Evolutionary conservation across 2,888 invertebrate species (phyloP).

Genomic region (Apodemia zela): DNA sequence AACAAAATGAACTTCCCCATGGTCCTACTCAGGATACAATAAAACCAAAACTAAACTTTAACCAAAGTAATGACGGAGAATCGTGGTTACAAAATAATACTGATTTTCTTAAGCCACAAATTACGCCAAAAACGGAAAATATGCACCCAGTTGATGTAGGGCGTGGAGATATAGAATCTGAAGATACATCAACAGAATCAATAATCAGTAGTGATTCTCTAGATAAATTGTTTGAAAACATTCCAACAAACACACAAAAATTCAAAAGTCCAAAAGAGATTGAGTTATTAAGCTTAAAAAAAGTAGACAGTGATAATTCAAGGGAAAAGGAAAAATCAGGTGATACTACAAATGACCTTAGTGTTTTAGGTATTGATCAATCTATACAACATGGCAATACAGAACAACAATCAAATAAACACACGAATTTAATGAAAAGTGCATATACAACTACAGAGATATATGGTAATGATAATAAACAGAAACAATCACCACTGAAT

Average conservation of each 20-base stretch:
- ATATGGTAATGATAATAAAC: not conserved
- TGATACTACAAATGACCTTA: not conserved
- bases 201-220: conserved; percentile 24
- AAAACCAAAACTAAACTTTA: not conserved
- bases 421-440: conserved; percentile 1
- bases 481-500: not conserved
- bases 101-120: not conserved
- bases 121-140: not conserved
- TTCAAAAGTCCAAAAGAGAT: conserved; percentile 39
- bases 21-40: not conserved
- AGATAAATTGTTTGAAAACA: conserved; percentile 21
- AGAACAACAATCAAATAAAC: not conserved
- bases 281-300: conserved; percentile 39
- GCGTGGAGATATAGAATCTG: conserved; percentile 48
- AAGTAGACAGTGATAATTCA: conserved; percentile 23
- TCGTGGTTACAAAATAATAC: not conserved
- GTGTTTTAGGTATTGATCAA: not conserved
- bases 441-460: not conserved
- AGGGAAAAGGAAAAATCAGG: not conserved
- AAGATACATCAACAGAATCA: conserved; percentile 33
- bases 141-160: conserved; percentile 37
- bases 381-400: not conserved
- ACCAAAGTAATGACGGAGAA: not conserved
- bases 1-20: not conserved
- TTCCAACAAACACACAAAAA: conserved; percentile 25